A percentile compares a stretch with the other conserved stretches of the same genome.
Evolutionary conservation across 2,113 vertebrate species (phyloP).

Genomic region (Cynoglossus semilaevis): DNA sequence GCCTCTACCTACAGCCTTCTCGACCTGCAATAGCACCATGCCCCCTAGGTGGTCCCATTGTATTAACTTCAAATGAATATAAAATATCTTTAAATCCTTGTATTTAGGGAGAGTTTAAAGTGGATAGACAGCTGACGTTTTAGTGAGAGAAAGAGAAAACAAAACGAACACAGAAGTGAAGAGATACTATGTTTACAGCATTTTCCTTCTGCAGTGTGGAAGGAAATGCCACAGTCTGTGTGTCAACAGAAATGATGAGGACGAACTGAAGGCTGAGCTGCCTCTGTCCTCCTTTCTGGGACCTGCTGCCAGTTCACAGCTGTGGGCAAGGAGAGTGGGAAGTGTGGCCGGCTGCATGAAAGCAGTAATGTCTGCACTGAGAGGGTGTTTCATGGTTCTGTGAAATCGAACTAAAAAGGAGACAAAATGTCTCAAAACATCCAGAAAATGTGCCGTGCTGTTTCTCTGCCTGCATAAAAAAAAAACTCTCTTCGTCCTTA

Average conservation of each 20-base stretch:
- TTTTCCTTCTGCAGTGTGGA: conserved; percentile 2
- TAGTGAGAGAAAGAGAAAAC: too few relatives aligned
- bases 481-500: background rate
- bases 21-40: too few relatives aligned
- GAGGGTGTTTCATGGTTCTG: conserved; percentile 58
- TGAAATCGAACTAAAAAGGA: conserved; percentile 42
- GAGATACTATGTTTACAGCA: conserved; percentile 3
- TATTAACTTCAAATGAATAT: too few relatives aligned
- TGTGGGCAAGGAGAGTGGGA: conserved; percentile 43
- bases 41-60: too few relatives aligned
- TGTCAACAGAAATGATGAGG: conserved; percentile 24
- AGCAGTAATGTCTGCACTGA: conserved; percentile 30
- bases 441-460: background rate
- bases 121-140: too few relatives aligned
- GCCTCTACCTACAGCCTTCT: too few relatives aligned
- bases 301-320: conserved; percentile 49
- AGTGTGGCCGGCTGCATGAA: conserved; percentile 44
- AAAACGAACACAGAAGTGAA: background rate
- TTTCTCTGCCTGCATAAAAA: conserved; percentile 16
- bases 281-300: conserved; percentile 18
- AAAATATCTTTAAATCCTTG: too few relatives aligned
- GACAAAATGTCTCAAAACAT: conserved; percentile 35
- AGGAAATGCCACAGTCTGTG: conserved; percentile 3
- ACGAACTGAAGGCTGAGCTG: conserved; percentile 20
- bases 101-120: too few relatives aligned